Percentiles rank a stretch among this genome's conserved stretches.
Evolutionary conservation across 1,140 invertebrate genomes (phyloP).

Genomic region (Ectropis grisescens): DNA sequence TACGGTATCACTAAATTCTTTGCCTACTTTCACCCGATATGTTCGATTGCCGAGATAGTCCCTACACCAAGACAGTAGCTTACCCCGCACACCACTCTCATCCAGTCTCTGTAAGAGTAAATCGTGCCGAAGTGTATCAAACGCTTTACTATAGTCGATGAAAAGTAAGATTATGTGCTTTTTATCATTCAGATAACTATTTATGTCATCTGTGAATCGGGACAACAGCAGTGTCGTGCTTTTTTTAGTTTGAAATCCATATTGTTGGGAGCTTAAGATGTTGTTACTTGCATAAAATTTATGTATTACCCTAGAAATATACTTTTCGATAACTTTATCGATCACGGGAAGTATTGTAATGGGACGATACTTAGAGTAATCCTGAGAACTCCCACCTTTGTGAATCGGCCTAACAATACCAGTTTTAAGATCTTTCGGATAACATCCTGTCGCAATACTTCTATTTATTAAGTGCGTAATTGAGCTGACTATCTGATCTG

Average conservation of each 20-base stretch:
- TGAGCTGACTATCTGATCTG: conserved; percentile 1
- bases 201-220: conserved; percentile 9
- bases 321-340: too few species aligned
- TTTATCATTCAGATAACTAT: conserved; percentile 6
- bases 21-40: conserved; percentile 5
- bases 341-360: too few species aligned
- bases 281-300: not conserved
- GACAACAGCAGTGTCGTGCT: conserved; percentile 3
- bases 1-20: conserved; percentile 3
- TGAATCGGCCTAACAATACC: conserved; percentile 5
- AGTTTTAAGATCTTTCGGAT: conserved; percentile 7
- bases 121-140: conserved; percentile 7
- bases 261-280: conserved; percentile 1
- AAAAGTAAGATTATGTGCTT: conserved; percentile 6
- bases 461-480: conserved; percentile 9
- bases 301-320: not conserved
- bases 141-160: conserved; percentile 8
- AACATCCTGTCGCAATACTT: conserved; percentile 4
- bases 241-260: conserved; percentile 6
- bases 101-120: conserved; percentile 4
- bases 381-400: not conserved
- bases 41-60: conserved; percentile 3
- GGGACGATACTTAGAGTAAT: not conserved
- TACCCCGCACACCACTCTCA: not conserved
- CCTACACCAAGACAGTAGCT: conserved; percentile 1